These are phyloP conservation scores for Bombus turneri DNA, from an alignment of 1,140 invertebrate genomes.

Conservation along the genomic window DNA sequence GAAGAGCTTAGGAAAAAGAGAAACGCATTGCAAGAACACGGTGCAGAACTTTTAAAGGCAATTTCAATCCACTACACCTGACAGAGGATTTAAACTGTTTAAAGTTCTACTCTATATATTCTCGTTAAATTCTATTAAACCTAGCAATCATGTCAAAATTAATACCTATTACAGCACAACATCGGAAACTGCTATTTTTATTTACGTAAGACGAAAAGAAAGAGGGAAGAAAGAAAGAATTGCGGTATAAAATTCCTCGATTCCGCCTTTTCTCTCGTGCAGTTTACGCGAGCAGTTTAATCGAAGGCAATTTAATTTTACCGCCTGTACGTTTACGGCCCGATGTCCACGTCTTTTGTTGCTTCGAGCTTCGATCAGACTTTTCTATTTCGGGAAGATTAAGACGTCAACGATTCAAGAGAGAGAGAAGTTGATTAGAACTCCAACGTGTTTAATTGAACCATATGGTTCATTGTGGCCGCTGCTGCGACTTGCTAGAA, in stretches of 20 bases:
- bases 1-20: neutral
- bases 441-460: slow-evolving; percentile 32
- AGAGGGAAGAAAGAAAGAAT: neutral
- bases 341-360: slow-evolving; percentile 34
- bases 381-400: slow-evolving; percentile 47
- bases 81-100: neutral
- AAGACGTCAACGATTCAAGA: slow-evolving; percentile 38
- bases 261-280: neutral
- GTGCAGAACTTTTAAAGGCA: neutral
- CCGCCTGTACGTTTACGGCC: neutral
- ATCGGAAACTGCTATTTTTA: neutral
- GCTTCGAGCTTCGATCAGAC: neutral
- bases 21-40: neutral
- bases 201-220: neutral
- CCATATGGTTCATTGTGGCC: neutral
- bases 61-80: neutral
- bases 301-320: slow-evolving; percentile 40
- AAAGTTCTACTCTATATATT: neutral
- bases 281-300: neutral
- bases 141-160: neutral
- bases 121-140: neutral
- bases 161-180: neutral
- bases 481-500: neutral
- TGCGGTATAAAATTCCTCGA: neutral
- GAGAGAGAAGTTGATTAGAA: slow-evolving; percentile 34